A percentile compares a stretch with the other conserved stretches of the same genome.
Conservation (phyloP, 1,140 invertebrate species). For the Bombus terrestris region DNA sequence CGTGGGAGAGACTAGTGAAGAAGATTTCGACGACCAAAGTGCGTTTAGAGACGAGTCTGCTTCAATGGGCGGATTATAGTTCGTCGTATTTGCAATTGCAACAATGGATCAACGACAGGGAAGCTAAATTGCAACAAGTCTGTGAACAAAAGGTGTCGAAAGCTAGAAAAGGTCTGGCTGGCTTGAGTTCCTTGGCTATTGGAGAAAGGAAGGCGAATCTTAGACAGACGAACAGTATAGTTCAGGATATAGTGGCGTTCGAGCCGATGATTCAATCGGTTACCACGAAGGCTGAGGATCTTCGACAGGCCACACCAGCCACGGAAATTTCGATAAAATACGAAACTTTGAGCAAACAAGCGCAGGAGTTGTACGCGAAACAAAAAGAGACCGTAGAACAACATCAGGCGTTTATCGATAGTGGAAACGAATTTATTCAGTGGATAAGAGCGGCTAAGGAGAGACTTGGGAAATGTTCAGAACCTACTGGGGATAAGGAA, state of each 20-base stretch:
- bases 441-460: slow-evolving; percentile 96
- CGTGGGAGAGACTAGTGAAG: slow-evolving; percentile 95
- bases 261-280: slow-evolving; percentile 98
- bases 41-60: slow-evolving; percentile 93
- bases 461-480: slow-evolving; percentile 95
- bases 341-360: slow-evolving; percentile 93
- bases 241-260: slow-evolving; percentile 96
- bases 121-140: slow-evolving; percentile 96
- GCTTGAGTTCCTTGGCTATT: slow-evolving; percentile 90
- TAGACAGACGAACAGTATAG: slow-evolving; percentile 95
- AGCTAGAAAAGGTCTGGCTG: slow-evolving; percentile 88
- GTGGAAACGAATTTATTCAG: slow-evolving; percentile 94
- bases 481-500: slow-evolving; percentile 97
- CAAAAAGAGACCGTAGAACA: slow-evolving; percentile 95
- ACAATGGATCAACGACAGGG: slow-evolving; percentile 97
- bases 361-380: slow-evolving; percentile 94
- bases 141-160: slow-evolving; percentile 93
- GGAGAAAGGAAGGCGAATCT: slow-evolving; percentile 94
- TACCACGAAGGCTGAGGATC: slow-evolving; percentile 94
- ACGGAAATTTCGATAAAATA: slow-evolving; percentile 96
- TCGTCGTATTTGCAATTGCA: slow-evolving; percentile 95
- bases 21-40: slow-evolving; percentile 97
- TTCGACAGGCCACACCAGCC: slow-evolving; percentile 92
- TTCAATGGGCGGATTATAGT: slow-evolving; percentile 98
- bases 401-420: slow-evolving; percentile 95